phyloP scores from a whole-genome alignment of 2,113 vertebrate species.

The Istiophorus platypterus region DNA sequence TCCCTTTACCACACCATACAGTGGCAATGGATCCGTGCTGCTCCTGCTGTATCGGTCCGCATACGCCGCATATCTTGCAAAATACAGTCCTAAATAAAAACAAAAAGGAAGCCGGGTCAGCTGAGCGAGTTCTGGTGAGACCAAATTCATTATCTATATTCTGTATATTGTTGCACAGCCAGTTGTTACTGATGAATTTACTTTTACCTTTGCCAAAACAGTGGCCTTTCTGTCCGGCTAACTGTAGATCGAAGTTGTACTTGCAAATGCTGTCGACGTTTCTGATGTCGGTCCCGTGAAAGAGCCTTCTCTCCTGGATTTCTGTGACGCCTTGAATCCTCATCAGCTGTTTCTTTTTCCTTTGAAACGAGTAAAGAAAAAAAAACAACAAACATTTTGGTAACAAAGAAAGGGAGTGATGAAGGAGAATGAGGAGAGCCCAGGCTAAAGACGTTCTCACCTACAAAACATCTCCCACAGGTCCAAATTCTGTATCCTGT shows the following conservation, averaged over 20 bases:
- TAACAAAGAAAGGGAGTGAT: accelerated
- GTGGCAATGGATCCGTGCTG: conserved; percentile 48
- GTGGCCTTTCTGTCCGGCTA: conserved; percentile 83
- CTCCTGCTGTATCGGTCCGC: conserved; percentile 85
- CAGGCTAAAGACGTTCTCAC: conserved; percentile 62
- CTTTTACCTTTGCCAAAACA: conserved; percentile 87
- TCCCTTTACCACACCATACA: conserved; percentile 30
- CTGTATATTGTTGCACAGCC: neutral
- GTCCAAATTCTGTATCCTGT: conserved; percentile 92
- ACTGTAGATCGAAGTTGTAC: conserved; percentile 91
- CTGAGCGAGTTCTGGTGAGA: no score
- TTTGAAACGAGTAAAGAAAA: conserved; percentile 57
- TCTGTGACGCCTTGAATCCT: conserved; percentile 79
- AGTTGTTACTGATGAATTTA: neutral
- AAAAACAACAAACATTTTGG: accelerated
- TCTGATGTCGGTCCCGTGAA: conserved; percentile 88
- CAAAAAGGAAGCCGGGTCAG: neutral
- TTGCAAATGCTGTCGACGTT: conserved; percentile 91
- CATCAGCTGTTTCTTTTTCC: conserved; percentile 90
- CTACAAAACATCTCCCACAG: conserved; percentile 93
- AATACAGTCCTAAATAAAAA: conserved; percentile 88
- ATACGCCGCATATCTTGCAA: conserved; percentile 85
- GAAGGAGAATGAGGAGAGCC: accelerated
- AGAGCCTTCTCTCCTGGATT: conserved; percentile 88
- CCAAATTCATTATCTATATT: neutral